Conservation (phyloP, 2,888 invertebrate species). For the Thera britannica region DNA sequence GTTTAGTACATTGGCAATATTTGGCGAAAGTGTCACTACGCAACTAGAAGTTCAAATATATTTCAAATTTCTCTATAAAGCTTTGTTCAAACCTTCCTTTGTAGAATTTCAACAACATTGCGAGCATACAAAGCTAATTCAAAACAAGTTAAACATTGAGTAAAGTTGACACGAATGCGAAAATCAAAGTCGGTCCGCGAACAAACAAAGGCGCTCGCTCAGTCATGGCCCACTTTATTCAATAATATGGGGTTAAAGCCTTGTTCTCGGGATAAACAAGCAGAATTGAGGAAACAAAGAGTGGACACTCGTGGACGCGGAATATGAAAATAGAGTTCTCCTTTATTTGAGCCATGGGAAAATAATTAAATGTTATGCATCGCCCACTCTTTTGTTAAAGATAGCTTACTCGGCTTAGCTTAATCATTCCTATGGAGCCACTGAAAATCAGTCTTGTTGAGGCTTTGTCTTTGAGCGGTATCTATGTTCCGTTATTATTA, state of each 20-base stretch:
- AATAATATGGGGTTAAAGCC: slow-evolving; percentile 31
- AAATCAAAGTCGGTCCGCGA: slow-evolving; percentile 47
- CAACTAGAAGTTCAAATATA: background rate
- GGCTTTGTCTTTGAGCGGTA: too few species aligned
- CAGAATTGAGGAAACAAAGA: slow-evolving; percentile 31
- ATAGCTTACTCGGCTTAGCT: background rate
- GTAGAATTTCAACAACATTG: slow-evolving; percentile 12
- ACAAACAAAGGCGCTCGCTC: slow-evolving; percentile 36
- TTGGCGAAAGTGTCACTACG: background rate
- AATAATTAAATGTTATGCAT: slow-evolving; percentile 15
- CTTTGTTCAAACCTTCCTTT: slow-evolving; percentile 1
- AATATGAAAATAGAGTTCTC: slow-evolving; percentile 19
- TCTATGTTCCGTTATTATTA: too few species aligned
- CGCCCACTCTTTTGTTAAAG: background rate
- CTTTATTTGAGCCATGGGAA: slow-evolving; percentile 4
- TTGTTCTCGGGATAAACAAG: slow-evolving; percentile 32
- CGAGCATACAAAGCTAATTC: slow-evolving; percentile 39
- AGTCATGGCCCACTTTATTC: slow-evolving; percentile 31
- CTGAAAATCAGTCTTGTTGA: too few species aligned
- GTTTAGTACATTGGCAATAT: background rate
- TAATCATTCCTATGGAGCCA: too few species aligned
- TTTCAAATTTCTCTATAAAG: background rate
- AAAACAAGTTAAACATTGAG: slow-evolving; percentile 45
- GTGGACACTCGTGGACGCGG: slow-evolving; percentile 30
- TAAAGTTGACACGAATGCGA: slow-evolving; percentile 46